Evolutionary conservation across 2,113 vertebrate species (phyloP).

Genomic region (Bostrychus sinensis): DNA sequence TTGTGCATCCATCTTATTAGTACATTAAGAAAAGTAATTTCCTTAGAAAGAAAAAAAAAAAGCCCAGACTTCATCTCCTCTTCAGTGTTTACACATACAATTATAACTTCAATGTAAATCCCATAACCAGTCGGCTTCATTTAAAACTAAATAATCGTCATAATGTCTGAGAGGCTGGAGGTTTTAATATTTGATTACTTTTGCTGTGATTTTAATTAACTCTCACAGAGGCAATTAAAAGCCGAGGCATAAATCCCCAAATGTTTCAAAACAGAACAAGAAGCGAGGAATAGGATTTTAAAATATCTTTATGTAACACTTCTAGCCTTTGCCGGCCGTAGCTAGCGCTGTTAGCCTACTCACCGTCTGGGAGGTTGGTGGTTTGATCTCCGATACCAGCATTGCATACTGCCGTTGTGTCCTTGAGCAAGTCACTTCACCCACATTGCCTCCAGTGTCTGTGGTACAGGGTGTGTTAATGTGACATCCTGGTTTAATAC

Average conservation of each 20-base stretch:
- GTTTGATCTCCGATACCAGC: too few relatives aligned
- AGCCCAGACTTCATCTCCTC: neutral
- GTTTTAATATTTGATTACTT: constrained; percentile 46
- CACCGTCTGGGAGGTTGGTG: too few relatives aligned
- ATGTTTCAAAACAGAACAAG: constrained; percentile 8
- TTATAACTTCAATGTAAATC: constrained; percentile 5
- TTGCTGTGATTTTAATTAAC: constrained; percentile 42
- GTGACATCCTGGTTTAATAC: too few relatives aligned
- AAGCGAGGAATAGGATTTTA: neutral
- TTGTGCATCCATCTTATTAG: constrained; percentile 14
- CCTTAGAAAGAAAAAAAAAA: neutral
- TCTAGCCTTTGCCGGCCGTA: neutral
- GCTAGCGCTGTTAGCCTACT: neutral
- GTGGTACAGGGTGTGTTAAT: too few relatives aligned
- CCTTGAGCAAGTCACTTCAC: too few relatives aligned
- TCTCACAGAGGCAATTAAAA: constrained; percentile 22
- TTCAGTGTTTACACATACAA: neutral
- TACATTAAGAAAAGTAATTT: constrained; percentile 15
- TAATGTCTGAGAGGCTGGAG: neutral
- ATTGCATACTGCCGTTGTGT: too few relatives aligned
- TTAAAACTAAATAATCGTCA: neutral
- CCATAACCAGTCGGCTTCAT: neutral
- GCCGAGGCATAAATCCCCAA: constrained; percentile 35
- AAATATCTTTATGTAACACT: constrained; percentile 12
- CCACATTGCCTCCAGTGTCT: too few relatives aligned